Evolutionary conservation across 2,888 invertebrate genomes (phyloP).

Genomic region (Dasypogon diadema): DNA sequence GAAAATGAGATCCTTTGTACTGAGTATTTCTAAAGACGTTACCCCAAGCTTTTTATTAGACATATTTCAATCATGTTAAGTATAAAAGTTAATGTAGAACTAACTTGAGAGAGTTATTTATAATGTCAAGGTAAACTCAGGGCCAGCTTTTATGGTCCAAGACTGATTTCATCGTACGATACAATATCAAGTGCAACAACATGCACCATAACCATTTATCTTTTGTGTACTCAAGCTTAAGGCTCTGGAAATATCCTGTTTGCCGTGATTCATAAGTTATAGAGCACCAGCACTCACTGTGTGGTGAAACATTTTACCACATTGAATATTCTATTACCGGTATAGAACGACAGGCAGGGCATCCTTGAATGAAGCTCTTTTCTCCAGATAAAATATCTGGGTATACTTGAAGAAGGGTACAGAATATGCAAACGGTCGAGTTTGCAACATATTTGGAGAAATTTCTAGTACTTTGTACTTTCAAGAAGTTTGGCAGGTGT

Average conservation of each 20-base stretch:
- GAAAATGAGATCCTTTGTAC: no score
- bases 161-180: background rate
- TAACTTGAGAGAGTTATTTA: background rate
- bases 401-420: background rate
- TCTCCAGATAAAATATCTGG: background rate
- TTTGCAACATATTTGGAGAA: no score
- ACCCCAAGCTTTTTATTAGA: no score
- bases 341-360: background rate
- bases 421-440: background rate
- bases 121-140: background rate
- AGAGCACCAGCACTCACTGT: background rate
- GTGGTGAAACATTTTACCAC: constrained; percentile 37
- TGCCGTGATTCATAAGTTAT: constrained; percentile 40
- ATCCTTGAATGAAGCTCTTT: background rate
- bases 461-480: background rate
- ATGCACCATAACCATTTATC: constrained; percentile 25
- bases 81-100: background rate
- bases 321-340: constrained; percentile 24
- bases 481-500: background rate
- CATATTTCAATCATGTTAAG: background rate
- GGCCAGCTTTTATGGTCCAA: background rate
- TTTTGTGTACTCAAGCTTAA: constrained; percentile 19
- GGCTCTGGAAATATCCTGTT: background rate
- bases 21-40: no score
- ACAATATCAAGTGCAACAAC: background rate